Percentiles rank a stretch among this genome's conserved stretches.
Conservation (phyloP, 2,888 invertebrate species). For the Diploptera punctata region DNA sequence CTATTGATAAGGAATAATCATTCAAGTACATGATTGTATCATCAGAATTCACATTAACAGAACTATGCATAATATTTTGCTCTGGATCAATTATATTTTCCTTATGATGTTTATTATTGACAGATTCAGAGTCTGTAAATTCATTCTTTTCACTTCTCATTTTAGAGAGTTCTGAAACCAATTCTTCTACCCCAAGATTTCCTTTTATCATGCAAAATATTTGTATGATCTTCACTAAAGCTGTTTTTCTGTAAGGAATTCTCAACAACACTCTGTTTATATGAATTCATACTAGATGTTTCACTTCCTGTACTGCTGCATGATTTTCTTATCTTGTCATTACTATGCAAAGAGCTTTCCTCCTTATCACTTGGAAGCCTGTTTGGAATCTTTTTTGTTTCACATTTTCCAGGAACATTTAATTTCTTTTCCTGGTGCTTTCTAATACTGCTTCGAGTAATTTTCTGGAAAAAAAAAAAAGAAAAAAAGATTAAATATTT, state of each 20-base stretch:
- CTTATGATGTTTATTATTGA: neutral
- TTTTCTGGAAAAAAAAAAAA: too few species aligned
- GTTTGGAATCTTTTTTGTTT: too few species aligned
- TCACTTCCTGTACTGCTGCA: too few species aligned
- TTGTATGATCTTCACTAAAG: neutral
- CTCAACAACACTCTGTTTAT: too few species aligned
- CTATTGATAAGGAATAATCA: constrained; percentile 20
- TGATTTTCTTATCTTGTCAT: too few species aligned
- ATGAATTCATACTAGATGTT: too few species aligned
- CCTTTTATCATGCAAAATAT: constrained; percentile 49
- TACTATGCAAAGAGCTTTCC: too few species aligned
- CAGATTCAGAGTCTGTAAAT: neutral
- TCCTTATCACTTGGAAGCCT: too few species aligned
- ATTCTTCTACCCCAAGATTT: constrained; percentile 53
- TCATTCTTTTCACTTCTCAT: constrained; percentile 13
- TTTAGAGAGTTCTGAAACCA: constrained; percentile 49
- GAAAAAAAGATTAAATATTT: too few species aligned
- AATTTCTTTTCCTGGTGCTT: too few species aligned
- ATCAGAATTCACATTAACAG: neutral
- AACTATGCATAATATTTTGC: neutral
- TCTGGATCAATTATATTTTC: neutral
- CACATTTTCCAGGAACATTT: too few species aligned
- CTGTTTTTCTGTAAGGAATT: neutral
- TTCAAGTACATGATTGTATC: neutral
- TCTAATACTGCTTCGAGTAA: too few species aligned